These are phyloP conservation scores for Drosophila infuscata DNA, from an alignment of 2,888 invertebrate species.

Conservation along the genomic window DNA sequence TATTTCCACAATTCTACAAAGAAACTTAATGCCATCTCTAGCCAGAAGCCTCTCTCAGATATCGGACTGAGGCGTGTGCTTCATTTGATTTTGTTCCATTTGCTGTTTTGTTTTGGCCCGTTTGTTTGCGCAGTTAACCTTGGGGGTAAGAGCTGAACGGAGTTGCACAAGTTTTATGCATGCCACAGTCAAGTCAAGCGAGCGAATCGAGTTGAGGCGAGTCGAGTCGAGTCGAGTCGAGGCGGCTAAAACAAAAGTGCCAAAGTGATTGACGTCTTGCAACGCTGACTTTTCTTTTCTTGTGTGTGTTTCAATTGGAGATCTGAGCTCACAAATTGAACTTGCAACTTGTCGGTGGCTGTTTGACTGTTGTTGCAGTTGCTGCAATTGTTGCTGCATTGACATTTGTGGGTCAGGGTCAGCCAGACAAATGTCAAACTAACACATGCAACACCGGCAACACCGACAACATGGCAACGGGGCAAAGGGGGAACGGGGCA, in stretches of 20 bases:
- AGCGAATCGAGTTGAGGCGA: slow-evolving; percentile 7
- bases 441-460: slow-evolving; percentile 48
- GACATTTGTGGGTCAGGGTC: slow-evolving; percentile 77
- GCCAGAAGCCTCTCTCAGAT: slow-evolving; percentile 14
- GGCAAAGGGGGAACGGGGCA: background rate
- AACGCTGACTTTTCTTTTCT: slow-evolving; percentile 54
- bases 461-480: too few species aligned
- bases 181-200: slow-evolving; percentile 28
- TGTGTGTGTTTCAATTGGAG: slow-evolving; percentile 51
- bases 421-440: slow-evolving; percentile 76
- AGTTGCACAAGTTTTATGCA: slow-evolving; percentile 38
- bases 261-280: slow-evolving; percentile 71
- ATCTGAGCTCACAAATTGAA: slow-evolving; percentile 57
- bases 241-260: slow-evolving; percentile 41
- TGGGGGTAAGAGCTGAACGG: slow-evolving; percentile 61
- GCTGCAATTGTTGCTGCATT: slow-evolving; percentile 26
- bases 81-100: slow-evolving; percentile 68
- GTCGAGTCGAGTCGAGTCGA: background rate
- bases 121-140: slow-evolving; percentile 75
- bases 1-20: background rate
- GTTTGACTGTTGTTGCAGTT: slow-evolving; percentile 8
- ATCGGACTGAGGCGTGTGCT: slow-evolving; percentile 21
- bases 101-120: slow-evolving; percentile 56
- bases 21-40: slow-evolving; percentile 51
- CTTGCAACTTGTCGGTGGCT: slow-evolving; percentile 44